Base-by-base conservation (phyloP, 2,113 vertebrate genomes). In the Oncorhynchus nerka region DNA sequence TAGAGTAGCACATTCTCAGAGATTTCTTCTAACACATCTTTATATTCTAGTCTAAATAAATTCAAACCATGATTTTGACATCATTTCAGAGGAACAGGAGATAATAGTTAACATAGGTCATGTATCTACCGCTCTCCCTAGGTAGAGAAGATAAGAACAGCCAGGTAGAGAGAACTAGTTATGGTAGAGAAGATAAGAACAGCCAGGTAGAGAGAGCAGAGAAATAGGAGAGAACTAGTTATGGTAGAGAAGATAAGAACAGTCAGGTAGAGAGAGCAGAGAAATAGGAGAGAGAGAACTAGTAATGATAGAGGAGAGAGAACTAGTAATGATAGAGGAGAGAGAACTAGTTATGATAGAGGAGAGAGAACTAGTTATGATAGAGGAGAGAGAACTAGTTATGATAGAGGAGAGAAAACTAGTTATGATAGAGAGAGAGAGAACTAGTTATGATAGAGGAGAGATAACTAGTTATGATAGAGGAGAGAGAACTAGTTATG, bases 71-170 rank as follows among this genome's bases (percentile, higher is more conserved):
- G 70, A 70, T 61, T 79, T 55, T 73, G 73, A 75, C 64, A 67
- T 13, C 16, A 7, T 69, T 20, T 79, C 5, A 71, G 68, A 79
- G 68, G 65, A 74, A 79, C 49, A 77, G 85, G 19, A 70, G 6
- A 19, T 16, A 11, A 32, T 11, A 22, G 62, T 20, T 45, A 68
- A 51, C 13, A 65, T 13, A 20, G 12, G 11, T 16, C 3, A 51
- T 85, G 81, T 80, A 82, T 86, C 85, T 85, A 86, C 88, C 81
- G 76, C 79, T 68, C 75, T 75, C 22, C 39, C 71, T 84, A 4
- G 68, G 34, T 26, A 49, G 19, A 20, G 6, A 15, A 45, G 15
- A 9, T 28, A 70, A 70, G 26, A 2, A 48, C 16, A 45, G 68
- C 32, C 5, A 6, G 22, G 32, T n/a, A 68, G 71, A 71, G 65